Conservation (phyloP, 2,113 vertebrate genomes). For the Phylloscopus trochilus region DNA sequence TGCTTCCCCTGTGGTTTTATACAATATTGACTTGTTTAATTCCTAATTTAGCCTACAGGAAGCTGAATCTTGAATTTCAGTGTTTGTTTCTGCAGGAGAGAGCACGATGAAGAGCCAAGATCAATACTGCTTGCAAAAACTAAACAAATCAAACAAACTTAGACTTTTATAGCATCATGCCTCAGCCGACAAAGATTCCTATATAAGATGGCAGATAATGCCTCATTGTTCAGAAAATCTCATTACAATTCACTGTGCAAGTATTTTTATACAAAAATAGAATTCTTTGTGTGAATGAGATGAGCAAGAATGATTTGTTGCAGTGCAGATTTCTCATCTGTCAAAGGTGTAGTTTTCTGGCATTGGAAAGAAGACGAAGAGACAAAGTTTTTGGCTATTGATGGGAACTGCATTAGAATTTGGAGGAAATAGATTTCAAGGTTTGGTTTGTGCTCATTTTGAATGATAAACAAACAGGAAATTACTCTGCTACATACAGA, state of each 20-base stretch:
- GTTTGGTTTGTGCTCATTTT: background rate
- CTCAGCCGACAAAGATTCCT: background rate
- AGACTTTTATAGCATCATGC: background rate
- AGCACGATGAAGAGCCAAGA: constrained; percentile 2
- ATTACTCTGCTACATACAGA: background rate
- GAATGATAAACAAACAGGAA: background rate
- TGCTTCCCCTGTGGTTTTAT: background rate
- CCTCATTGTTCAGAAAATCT: constrained; percentile 9
- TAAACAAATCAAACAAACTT: background rate
- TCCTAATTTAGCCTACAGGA: constrained; percentile 25
- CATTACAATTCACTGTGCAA: background rate
- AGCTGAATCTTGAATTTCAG: constrained; percentile 18
- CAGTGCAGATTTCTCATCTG: background rate
- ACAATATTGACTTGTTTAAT: constrained; percentile 17
- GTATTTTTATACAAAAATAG: constrained; percentile 4
- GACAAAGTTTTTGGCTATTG: background rate
- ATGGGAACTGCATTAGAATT: background rate
- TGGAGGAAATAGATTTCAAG: background rate
- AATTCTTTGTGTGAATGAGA: background rate
- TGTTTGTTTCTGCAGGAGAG: constrained; percentile 45
- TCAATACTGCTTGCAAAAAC: constrained; percentile 37
- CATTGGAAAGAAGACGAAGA: background rate
- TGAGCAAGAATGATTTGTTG: background rate
- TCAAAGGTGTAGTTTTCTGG: background rate
- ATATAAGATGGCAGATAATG: constrained; percentile 21